Evolutionary conservation across 1,140 invertebrate species (phyloP).

Genomic region (Drosophila fuyamai): DNA sequence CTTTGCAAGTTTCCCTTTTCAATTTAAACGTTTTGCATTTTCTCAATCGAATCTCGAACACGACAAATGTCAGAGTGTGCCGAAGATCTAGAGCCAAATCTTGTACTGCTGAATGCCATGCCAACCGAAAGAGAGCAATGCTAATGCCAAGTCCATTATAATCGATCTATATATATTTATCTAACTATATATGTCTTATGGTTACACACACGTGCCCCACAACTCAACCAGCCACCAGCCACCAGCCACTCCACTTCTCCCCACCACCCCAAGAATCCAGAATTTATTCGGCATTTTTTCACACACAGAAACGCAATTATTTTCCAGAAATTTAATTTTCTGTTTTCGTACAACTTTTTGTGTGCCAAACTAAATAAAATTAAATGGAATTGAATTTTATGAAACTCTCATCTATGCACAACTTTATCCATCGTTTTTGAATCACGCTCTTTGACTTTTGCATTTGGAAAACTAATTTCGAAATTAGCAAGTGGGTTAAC

Average conservation of each 20-base stretch:
- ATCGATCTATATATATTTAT: slow-evolving; percentile 59
- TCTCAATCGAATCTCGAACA: slow-evolving; percentile 37
- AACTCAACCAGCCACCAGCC: slow-evolving; percentile 33
- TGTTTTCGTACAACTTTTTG: slow-evolving; percentile 55
- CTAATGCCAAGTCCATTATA: slow-evolving; percentile 43
- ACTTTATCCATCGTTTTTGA: slow-evolving; percentile 60
- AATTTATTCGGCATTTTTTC: slow-evolving; percentile 53
- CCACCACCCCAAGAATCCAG: slow-evolving; percentile 7
- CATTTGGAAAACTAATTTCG: slow-evolving; percentile 49
- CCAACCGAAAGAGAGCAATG: slow-evolving; percentile 34
- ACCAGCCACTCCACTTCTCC: slow-evolving; percentile 9
- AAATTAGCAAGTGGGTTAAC: slow-evolving; percentile 41
- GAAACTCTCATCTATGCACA: slow-evolving; percentile 50
- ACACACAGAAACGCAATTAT: slow-evolving; percentile 38
- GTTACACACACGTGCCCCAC: slow-evolving; percentile 81
- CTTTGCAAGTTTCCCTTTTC: slow-evolving; percentile 53
- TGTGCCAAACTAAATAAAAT: slow-evolving; percentile 27
- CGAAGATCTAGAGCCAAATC: slow-evolving; percentile 40
- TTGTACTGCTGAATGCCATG: slow-evolving; percentile 37
- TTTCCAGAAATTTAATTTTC: slow-evolving; percentile 61
- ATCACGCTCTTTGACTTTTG: slow-evolving; percentile 59
- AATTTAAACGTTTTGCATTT: slow-evolving; percentile 73
- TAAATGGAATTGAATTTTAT: slow-evolving; percentile 38
- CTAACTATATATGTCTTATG: slow-evolving; percentile 81
- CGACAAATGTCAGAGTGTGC: slow-evolving; percentile 48